These are phyloP conservation scores for Aporophyla nigra DNA, from an alignment of 2,888 invertebrate genomes.

Conservation along the genomic window DNA sequence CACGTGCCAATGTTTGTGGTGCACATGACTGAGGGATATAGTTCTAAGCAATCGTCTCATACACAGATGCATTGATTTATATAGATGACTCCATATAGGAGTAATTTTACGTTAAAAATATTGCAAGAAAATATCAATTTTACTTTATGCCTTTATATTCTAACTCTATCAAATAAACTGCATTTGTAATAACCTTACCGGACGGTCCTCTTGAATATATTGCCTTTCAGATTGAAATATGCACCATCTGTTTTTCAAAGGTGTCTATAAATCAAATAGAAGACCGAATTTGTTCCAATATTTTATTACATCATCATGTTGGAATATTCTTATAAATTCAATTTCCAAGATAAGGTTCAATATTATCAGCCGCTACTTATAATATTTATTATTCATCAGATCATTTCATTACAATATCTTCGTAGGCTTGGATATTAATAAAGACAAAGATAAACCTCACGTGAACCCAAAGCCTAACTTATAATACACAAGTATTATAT, in stretches of 20 bases:
- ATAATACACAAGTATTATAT: no score
- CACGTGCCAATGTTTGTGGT: neutral
- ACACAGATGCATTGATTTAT: no score
- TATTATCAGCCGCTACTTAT: neutral
- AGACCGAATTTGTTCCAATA: slow-evolving; percentile 40
- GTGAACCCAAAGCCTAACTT: neutral
- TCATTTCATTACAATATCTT: neutral
- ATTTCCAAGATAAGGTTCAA: neutral
- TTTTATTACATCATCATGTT: slow-evolving; percentile 38
- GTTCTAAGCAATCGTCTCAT: no score
- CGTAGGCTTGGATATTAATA: neutral
- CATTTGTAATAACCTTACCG: slow-evolving; percentile 43
- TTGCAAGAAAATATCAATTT: slow-evolving; percentile 3
- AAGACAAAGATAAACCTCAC: neutral
- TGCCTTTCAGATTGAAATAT: slow-evolving; percentile 55
- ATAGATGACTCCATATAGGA: no score
- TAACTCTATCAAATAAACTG: slow-evolving; percentile 47
- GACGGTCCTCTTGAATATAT: slow-evolving; percentile 53
- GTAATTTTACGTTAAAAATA: no score
- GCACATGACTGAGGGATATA: neutral
- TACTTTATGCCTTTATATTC: slow-evolving; percentile 15
- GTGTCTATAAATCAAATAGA: slow-evolving; percentile 47
- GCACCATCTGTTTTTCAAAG: slow-evolving; percentile 56
- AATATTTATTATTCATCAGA: neutral
- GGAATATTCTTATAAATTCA: slow-evolving; percentile 11